These are phyloP conservation scores for Holothuria glaberrima DNA, from an alignment of 35 echinoderm and acorn worm genomes.

Conservation along the genomic window DNA sequence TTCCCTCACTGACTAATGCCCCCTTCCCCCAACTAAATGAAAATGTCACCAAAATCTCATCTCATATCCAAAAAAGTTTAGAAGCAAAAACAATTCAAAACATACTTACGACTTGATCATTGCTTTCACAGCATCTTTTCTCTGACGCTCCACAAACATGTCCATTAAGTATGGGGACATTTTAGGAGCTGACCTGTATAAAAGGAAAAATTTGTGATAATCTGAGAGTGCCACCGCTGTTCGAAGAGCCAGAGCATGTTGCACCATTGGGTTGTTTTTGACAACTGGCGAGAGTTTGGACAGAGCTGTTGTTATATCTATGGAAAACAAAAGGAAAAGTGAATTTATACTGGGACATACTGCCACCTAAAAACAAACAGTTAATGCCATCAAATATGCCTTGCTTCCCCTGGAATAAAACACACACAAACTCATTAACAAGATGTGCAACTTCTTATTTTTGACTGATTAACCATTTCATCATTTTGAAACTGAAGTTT, in stretches of 20 bases:
- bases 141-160: constrained; percentile 89
- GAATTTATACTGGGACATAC: no score
- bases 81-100: constrained; percentile 5
- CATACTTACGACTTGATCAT: constrained; percentile 97
- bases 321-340: background rate
- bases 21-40: no score
- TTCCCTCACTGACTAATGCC: no score
- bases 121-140: constrained; percentile 73
- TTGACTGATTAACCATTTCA: no score
- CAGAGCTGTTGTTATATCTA: constrained; percentile 89
- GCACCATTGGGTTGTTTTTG: constrained; percentile 70
- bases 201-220: constrained; percentile 91
- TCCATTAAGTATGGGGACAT: constrained; percentile 91
- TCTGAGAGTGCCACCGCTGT: constrained; percentile 87
- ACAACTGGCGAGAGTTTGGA: constrained; percentile 53
- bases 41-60: background rate
- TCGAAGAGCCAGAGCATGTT: constrained; percentile 86
- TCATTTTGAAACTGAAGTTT: no score
- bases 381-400: no score
- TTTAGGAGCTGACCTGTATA: constrained; percentile 84
- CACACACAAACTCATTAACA: no score
- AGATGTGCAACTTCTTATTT: no score
- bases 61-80: background rate
- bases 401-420: no score
- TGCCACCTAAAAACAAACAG: no score